Conservation (phyloP, 1,140 invertebrate genomes). For the Sminthurinus signatus region DNA sequence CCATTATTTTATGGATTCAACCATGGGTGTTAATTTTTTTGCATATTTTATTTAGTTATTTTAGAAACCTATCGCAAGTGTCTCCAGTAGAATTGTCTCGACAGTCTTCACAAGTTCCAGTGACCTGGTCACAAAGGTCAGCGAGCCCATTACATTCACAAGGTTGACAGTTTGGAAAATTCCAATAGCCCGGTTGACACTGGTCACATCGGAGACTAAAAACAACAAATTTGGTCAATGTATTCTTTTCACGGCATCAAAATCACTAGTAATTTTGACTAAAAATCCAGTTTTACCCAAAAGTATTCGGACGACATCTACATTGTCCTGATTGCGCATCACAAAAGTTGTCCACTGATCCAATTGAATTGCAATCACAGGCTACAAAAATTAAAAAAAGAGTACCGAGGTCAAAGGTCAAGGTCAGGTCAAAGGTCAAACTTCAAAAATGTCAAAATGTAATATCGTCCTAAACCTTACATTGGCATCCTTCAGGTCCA, state of each 20-base stretch:
- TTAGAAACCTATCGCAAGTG: slow-evolving; percentile 79
- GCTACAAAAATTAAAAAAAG: slow-evolving; percentile 54
- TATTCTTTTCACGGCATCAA: too few relatives aligned
- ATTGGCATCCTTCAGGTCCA: slow-evolving; percentile 82
- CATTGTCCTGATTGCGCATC: slow-evolving; percentile 88
- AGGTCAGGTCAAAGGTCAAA: too few relatives aligned
- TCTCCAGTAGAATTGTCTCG: slow-evolving; percentile 74
- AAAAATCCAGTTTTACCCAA: too few relatives aligned
- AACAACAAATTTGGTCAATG: too few relatives aligned
- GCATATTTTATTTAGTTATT: too few relatives aligned
- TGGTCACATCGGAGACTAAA: slow-evolving; percentile 77
- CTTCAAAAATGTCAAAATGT: too few relatives aligned
- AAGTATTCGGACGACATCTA: slow-evolving; percentile 86
- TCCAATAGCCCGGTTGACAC: slow-evolving; percentile 91
- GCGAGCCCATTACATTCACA: slow-evolving; percentile 98
- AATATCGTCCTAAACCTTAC: too few relatives aligned
- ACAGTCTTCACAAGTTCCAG: slow-evolving; percentile 84
- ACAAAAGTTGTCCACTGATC: slow-evolving; percentile 92
- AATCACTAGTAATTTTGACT: too few relatives aligned
- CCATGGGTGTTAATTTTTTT: background rate
- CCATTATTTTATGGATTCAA: background rate
- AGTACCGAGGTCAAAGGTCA: background rate
- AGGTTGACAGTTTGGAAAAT: slow-evolving; percentile 87
- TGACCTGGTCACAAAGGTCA: slow-evolving; percentile 81
- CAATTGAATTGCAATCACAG: slow-evolving; percentile 93